phyloP scores from a whole-genome alignment of 2,888 invertebrate genomes.

The Gastrophysa polygoni region DNA sequence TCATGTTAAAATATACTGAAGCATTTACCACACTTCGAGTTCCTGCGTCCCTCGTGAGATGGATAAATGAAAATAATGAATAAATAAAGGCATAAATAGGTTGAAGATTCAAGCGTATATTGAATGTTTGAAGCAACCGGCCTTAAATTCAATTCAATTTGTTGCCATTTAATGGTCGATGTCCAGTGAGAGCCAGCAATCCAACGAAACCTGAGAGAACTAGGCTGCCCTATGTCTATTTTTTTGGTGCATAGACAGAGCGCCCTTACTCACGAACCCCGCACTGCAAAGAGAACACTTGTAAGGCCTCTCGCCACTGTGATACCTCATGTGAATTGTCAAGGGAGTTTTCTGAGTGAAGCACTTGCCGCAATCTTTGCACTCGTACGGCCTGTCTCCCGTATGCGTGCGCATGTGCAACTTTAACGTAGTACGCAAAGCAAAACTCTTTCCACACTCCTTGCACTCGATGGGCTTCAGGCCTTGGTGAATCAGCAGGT shows the following conservation, averaged over 20 bases:
- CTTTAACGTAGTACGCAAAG: constrained; percentile 51
- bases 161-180: no score
- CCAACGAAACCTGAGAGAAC: not conserved
- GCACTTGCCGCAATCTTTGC: constrained; percentile 47
- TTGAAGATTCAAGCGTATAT: no score
- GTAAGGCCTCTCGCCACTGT: constrained; percentile 50
- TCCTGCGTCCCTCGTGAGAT: no score
- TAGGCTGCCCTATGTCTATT: constrained; percentile 38
- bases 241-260: constrained; percentile 44
- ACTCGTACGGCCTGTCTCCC: constrained; percentile 52
- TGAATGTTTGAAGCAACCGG: no score
- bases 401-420: constrained; percentile 56
- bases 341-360: constrained; percentile 50
- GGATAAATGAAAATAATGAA: no score
- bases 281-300: constrained; percentile 45
- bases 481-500: constrained; percentile 56
- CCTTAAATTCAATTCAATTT: no score
- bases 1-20: no score
- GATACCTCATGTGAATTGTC: constrained; percentile 47
- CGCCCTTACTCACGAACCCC: constrained; percentile 49
- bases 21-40: no score
- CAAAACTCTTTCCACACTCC: constrained; percentile 55
- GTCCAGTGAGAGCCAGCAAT: no score
- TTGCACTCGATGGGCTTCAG: constrained; percentile 50
- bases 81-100: no score